Percentiles rank a stretch among this genome's conserved stretches.
These are phyloP conservation scores for Oreochromis spilurus DNA, from an alignment of 2,113 vertebrate genomes.

Conservation along the genomic window DNA sequence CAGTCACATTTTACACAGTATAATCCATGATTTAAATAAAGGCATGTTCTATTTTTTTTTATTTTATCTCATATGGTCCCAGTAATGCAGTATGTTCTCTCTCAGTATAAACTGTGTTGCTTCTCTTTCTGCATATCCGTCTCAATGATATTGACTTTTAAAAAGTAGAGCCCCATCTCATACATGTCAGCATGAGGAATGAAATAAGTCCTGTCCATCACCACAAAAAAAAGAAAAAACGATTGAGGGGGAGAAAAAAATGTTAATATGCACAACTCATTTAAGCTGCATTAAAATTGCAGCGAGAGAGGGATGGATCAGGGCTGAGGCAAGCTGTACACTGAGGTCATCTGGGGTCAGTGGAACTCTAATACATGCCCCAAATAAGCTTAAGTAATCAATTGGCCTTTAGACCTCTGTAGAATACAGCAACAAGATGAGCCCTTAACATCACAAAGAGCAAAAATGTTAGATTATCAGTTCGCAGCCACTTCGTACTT, in stretches of 20 bases:
- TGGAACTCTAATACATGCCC: constrained; percentile 19
- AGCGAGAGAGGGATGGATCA: neutral
- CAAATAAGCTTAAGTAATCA: constrained; percentile 50
- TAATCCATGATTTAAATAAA: neutral
- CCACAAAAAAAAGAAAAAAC: neutral
- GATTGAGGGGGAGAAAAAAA: neutral
- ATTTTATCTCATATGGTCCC: neutral
- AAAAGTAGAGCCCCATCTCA: constrained; percentile 10
- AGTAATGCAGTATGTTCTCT: neutral
- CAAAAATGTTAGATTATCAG: constrained; percentile 21
- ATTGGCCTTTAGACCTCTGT: constrained; percentile 42
- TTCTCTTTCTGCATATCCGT: constrained; percentile 31
- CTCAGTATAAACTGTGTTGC: constrained; percentile 9
- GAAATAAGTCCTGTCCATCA: constrained; percentile 26
- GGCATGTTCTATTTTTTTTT: neutral
- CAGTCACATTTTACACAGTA: neutral
- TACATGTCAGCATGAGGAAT: constrained; percentile 1
- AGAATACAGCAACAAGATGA: constrained; percentile 11
- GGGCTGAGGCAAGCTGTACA: neutral
- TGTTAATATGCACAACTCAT: neutral
- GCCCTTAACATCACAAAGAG: constrained; percentile 12
- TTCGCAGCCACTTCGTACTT: constrained; percentile 12
- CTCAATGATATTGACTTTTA: constrained; percentile 41
- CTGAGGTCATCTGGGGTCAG: constrained; percentile 43
- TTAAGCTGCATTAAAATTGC: constrained; percentile 18